Conservation (phyloP, 2,113 vertebrate genomes). For the Eupsittula cactorum region DNA sequence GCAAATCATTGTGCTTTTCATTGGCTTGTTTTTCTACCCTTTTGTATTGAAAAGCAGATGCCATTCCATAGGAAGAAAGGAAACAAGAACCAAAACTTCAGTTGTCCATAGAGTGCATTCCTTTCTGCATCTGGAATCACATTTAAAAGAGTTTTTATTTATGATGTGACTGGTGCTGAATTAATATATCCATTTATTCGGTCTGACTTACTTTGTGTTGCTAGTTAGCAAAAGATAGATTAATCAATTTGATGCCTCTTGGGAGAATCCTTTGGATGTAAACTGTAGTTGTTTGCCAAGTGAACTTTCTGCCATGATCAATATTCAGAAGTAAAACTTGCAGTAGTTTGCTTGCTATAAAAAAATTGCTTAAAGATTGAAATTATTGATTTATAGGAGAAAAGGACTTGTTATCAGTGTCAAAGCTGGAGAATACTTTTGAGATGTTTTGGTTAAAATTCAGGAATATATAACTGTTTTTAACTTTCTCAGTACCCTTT, state of each 20-base stretch:
- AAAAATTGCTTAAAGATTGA: neutral
- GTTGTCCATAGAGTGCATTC: neutral
- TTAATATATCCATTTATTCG: conserved; percentile 11
- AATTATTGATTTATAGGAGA: conserved; percentile 2
- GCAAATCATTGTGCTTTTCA: neutral
- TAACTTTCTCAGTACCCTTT: neutral
- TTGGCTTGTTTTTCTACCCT: neutral
- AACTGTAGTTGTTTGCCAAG: neutral
- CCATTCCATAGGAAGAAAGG: neutral
- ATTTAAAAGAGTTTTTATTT: neutral
- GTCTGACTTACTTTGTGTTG: neutral
- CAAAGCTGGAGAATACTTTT: neutral
- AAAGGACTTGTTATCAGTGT: neutral
- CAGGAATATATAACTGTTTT: neutral
- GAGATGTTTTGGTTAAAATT: neutral
- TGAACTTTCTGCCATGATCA: conserved; percentile 10
- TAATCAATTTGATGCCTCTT: conserved; percentile 3
- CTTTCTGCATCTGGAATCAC: neutral
- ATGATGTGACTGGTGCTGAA: neutral
- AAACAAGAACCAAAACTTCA: neutral
- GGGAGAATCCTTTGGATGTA: neutral
- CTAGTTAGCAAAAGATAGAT: neutral
- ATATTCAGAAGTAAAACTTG: conserved; percentile 5
- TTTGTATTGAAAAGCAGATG: neutral
- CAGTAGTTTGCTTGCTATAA: neutral